Base-by-base conservation (phyloP, 1,140 invertebrate genomes). In the Ectropis grisescens region DNA sequence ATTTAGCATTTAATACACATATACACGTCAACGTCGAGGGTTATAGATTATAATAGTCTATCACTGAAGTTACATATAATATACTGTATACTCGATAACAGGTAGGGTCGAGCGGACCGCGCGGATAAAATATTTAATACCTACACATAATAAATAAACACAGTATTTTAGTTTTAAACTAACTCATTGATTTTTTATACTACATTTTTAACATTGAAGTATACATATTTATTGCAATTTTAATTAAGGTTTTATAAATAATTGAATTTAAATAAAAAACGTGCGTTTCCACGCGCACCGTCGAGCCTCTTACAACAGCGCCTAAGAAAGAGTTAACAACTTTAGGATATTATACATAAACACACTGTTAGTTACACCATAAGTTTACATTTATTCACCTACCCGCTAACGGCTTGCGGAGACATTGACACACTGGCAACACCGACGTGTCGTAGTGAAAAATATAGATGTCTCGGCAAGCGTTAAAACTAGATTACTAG, bases 281-380 rank as follows among this genome's bases (percentile, higher is more conserved):
- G n/a, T n/a, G n/a, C n/a, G n/a, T n/a, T n/a, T 48, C 56, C 65
- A 43, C 62, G 54, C 58, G 40, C 34, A 27, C 47, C 60, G 49
- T 32, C 42, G 55, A 58, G 46, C 55, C 54, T 30, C 54, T 56
- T 60, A 71, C 69, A 79, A 79, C 74, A 79, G 70, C 66, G 64
- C 70, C 74, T 79, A 79, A 74, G 67, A 75, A 79, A 79, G 74
- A 79, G 69, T 66, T 79, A 79, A 79, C 74, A 79, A 79, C 61
- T 52, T 71, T 69, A 65, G 55, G 54, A 69, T 69, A 74, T 56
- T 67, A 72, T 58, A 61, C 58, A 71, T 64, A 66, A 66, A 71
- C 58, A 61, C 55, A 61, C 47, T 47, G 51, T 58, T 33, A 59
- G 54, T 61, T 54, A 61, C 47, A 60, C 30, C 23, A 43, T 49